Evolutionary conservation across 2,113 vertebrate genomes (phyloP).

Genomic region (Oxyura jamaicensis): DNA sequence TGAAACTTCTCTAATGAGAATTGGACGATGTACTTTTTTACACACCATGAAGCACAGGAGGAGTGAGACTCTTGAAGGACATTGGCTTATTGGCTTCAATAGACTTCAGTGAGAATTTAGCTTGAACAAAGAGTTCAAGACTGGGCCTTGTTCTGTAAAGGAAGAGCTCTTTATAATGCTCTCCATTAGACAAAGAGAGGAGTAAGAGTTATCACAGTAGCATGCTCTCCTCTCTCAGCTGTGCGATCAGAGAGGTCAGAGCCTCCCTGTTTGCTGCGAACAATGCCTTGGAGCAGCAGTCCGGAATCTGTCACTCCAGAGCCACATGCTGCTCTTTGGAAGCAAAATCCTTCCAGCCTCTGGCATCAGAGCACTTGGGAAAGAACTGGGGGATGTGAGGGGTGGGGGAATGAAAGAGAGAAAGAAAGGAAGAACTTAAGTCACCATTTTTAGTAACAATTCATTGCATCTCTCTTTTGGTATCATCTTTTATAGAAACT

Average conservation of each 20-base stretch:
- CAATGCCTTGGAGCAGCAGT: slow-evolving; percentile 71
- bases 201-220: slow-evolving; percentile 42
- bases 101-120: not conserved
- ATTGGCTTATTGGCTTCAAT: not conserved
- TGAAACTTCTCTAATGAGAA: not conserved
- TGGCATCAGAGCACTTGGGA: slow-evolving; percentile 48
- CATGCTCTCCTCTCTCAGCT: slow-evolving; percentile 47
- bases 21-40: not conserved
- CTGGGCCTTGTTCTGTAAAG: not conserved
- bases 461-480: not conserved
- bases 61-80: not conserved
- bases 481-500: slow-evolving; percentile 10
- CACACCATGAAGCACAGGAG: not conserved
- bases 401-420: not conserved
- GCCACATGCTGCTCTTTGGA: slow-evolving; percentile 72
- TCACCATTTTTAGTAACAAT: not conserved
- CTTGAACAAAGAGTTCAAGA: slow-evolving; percentile 6
- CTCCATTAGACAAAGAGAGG: slow-evolving; percentile 12
- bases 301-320: slow-evolving; percentile 68
- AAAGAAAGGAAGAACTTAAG: not conserved
- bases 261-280: slow-evolving; percentile 27
- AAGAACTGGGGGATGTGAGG: not conserved
- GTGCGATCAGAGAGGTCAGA: slow-evolving; percentile 67
- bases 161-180: not conserved
- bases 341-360: slow-evolving; percentile 60